Evolutionary conservation across 2,888 invertebrate species (phyloP).

Genomic region (Chouioia cunea): DNA sequence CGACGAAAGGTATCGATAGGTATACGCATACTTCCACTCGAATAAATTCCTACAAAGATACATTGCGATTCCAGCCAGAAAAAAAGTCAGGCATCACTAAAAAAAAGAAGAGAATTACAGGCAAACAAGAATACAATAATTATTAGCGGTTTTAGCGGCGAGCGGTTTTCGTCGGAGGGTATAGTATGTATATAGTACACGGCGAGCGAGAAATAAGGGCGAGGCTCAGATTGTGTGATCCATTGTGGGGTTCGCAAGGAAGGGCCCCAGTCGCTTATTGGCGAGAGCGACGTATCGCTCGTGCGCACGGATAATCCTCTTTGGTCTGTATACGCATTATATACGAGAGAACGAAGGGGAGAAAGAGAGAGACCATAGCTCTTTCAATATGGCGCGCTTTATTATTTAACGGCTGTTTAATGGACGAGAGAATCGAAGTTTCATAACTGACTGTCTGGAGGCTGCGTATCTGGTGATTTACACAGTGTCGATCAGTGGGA

Average conservation of each 20-base stretch:
- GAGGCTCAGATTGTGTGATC: slow-evolving; percentile 18
- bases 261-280: slow-evolving; percentile 29
- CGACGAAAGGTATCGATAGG: too few relatives aligned
- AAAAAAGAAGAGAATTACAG: slow-evolving; percentile 1
- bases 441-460: slow-evolving; percentile 3
- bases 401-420: slow-evolving; percentile 64
- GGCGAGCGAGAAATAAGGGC: slow-evolving; percentile 30
- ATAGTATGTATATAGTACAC: not conserved
- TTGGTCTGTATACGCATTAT: slow-evolving; percentile 5
- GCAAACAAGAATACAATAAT: slow-evolving; percentile 10
- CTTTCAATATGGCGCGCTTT: slow-evolving; percentile 58
- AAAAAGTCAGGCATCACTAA: not conserved
- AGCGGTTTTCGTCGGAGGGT: not conserved
- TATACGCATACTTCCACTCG: too few relatives aligned
- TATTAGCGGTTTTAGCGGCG: slow-evolving; percentile 18
- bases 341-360: slow-evolving; percentile 10
- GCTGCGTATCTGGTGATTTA: not conserved
- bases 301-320: slow-evolving; percentile 43
- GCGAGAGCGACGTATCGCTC: slow-evolving; percentile 41
- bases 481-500: too few relatives aligned
- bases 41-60: too few relatives aligned
- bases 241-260: slow-evolving; percentile 3
- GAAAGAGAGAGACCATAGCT: slow-evolving; percentile 32
- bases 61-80: too few relatives aligned
- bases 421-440: slow-evolving; percentile 49